These are phyloP conservation scores for Hirtodrosophila cameraria DNA, from an alignment of 2,888 invertebrate genomes.

Conservation along the genomic window DNA sequence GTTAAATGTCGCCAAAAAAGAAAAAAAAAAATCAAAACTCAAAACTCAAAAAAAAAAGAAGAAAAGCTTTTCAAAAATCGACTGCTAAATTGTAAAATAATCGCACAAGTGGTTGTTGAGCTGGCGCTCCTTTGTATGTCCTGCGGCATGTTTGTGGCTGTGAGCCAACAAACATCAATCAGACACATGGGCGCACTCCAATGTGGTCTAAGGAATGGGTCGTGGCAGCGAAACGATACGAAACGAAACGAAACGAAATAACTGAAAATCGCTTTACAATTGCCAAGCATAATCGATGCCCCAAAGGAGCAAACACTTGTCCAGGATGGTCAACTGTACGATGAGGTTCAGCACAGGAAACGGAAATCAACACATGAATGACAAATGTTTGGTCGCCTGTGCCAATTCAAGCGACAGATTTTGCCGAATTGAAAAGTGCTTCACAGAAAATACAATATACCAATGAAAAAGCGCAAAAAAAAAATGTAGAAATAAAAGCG, in stretches of 20 bases:
- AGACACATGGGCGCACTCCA: slow-evolving; percentile 31
- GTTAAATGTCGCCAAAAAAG: slow-evolving; percentile 55
- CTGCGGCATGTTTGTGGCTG: slow-evolving; percentile 73
- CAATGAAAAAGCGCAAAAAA: slow-evolving; percentile 11
- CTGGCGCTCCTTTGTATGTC: slow-evolving; percentile 35
- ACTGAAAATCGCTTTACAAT: slow-evolving; percentile 84
- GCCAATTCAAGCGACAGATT: slow-evolving; percentile 63
- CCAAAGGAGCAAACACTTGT: slow-evolving; percentile 83
- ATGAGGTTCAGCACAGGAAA: slow-evolving; percentile 55
- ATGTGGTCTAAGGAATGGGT: neutral
- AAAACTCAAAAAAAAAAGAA: slow-evolving; percentile 8
- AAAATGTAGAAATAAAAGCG: no score
- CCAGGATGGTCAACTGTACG: neutral
- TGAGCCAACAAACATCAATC: slow-evolving; percentile 68
- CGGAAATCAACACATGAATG: slow-evolving; percentile 83
- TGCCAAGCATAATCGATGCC: slow-evolving; percentile 83
- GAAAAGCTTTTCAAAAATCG: slow-evolving; percentile 45
- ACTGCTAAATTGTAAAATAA: slow-evolving; percentile 78
- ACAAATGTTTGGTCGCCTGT: slow-evolving; percentile 74
- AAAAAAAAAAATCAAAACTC: slow-evolving; percentile 16
- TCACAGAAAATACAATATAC: slow-evolving; percentile 46
- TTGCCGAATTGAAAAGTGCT: slow-evolving; percentile 44
- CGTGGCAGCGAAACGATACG: slow-evolving; percentile 41
- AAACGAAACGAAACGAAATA: no score
- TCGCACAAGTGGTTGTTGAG: slow-evolving; percentile 75